Evolutionary conservation across 2,888 invertebrate species (phyloP).

Genomic region (Conus canariensis): DNA sequence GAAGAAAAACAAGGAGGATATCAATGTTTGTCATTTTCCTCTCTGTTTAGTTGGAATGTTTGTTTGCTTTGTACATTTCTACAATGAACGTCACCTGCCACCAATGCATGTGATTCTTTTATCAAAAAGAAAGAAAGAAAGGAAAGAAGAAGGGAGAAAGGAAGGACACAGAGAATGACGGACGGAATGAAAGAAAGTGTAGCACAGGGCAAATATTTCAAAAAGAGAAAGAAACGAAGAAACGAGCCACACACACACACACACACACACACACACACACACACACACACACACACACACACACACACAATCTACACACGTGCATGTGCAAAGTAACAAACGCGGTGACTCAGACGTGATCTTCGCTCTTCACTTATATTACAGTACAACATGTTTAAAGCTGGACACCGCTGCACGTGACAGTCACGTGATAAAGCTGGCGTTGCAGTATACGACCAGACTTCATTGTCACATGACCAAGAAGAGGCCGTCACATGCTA

Average conservation of each 20-base stretch:
- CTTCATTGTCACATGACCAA: too few relatives aligned
- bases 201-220: neutral
- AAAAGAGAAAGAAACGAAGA: neutral
- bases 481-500: too few relatives aligned
- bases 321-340: neutral
- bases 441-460: too few relatives aligned
- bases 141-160: neutral
- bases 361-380: neutral
- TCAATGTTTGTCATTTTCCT: too few relatives aligned
- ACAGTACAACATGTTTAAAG: neutral
- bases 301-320: constrained; percentile 12
- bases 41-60: too few relatives aligned
- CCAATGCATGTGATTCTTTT: too few relatives aligned
- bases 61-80: too few relatives aligned
- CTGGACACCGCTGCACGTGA: neutral
- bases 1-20: too few relatives aligned
- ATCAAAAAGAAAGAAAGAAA: neutral
- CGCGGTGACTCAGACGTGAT: neutral
- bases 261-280: constrained; percentile 10
- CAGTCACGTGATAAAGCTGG: neutral
- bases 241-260: constrained; percentile 1
- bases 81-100: too few relatives aligned
- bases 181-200: neutral
- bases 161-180: neutral
- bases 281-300: constrained; percentile 17